Conservation (phyloP, 2,113 vertebrate species). For the Mola mola region DNA sequence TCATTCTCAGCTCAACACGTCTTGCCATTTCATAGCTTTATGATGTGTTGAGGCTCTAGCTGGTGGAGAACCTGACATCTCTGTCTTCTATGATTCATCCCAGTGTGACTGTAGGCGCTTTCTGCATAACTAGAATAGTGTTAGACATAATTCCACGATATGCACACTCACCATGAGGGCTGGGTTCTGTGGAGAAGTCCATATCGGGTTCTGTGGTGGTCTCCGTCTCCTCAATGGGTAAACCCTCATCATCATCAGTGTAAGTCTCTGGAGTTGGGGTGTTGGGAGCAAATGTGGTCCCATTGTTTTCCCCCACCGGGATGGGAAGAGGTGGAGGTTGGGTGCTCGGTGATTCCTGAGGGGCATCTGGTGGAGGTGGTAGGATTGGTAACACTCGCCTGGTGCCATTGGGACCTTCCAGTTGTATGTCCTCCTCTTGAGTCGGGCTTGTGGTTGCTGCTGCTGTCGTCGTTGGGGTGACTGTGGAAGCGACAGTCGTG, state of each 20-base stretch:
- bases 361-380: slow-evolving; percentile 19
- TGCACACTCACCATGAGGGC: slow-evolving; percentile 47
- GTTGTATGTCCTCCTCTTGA: slow-evolving; percentile 9
- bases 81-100: neutral
- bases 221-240: slow-evolving; percentile 13
- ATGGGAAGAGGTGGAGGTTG: slow-evolving; percentile 25
- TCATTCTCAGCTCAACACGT: too few species aligned
- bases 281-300: slow-evolving; percentile 8
- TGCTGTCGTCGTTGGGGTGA: neutral
- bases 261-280: neutral
- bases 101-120: neutral
- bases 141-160: neutral
- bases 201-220: slow-evolving; percentile 52
- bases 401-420: slow-evolving; percentile 10
- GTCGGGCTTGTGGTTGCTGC: slow-evolving; percentile 5
- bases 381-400: slow-evolving; percentile 4
- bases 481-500: slow-evolving; percentile 10
- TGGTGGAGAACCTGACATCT: neutral
- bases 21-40: neutral
- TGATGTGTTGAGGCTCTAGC: neutral
- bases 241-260: neutral
- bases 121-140: too few species aligned
- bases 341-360: slow-evolving; percentile 8
- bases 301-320: slow-evolving; percentile 11
- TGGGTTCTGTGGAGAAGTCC: slow-evolving; percentile 42